Evolutionary conservation across 23 tunicate species (phyloP), one percentile per base, ranked within the genome.

Genomic region (Ciona savignyi): DNA sequence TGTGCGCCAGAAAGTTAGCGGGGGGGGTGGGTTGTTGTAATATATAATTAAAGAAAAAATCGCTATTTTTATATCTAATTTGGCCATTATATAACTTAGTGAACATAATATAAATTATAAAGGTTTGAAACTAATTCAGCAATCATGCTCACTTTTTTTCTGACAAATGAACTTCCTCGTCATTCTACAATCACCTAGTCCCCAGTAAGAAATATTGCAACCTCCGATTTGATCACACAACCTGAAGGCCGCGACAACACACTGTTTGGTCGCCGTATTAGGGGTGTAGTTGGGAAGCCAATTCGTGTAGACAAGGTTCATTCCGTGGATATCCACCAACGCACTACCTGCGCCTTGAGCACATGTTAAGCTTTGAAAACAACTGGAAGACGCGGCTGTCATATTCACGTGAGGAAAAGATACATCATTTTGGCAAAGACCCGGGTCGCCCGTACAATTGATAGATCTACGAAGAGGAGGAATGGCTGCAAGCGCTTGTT

Each of bases 381-480:
- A 66, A 27, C 34, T 66, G 30, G 70, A 4, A 1, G 2, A 2
- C 4, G 29, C 20, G 30, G 6, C 2, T 66, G 70, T 34, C 1
- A 19, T 27, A 2, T 24, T 34, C 29, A 66, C 29, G 70, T 66
- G 70, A 1, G 70, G 70, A 26, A 33, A 33, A 1, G 23, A 33
- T 22, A 20, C 30, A 19, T 66, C 30, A 24, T 33, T 66, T 9
- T 23, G 4, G 6, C 70, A 66, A 27, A 66, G 30, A 34, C 30
- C 70, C 29, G 70, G 29, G 29, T 66, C 70, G 1, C 1, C 4
- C 2, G 70, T 24, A 34, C 70, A 66, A 34, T 66, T 66, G 70
- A 66, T 34, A 9, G 30, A 66, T 9, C 20, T 29, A 27, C n/a
- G n/a, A n/a, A n/a, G n/a, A 61, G 25, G 2, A 3, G 25, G 1